A percentile compares a stretch with the other conserved stretches of the same genome.
These are phyloP conservation scores for Sinhomidia bicolor DNA, from an alignment of 2,888 invertebrate genomes.

Conservation along the genomic window DNA sequence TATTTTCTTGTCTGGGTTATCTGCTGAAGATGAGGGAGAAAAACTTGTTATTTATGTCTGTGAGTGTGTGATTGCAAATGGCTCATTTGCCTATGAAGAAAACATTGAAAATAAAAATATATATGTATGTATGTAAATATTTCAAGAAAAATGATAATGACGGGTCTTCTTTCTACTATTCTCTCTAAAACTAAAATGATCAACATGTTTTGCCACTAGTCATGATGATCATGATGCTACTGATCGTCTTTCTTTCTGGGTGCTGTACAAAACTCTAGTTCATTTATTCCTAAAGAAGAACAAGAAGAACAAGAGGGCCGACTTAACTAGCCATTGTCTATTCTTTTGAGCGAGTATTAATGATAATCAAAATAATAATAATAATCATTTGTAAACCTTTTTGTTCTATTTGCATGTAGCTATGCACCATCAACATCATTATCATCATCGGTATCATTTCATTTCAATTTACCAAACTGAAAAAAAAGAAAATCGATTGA, in stretches of 20 bases:
- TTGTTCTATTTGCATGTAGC: not conserved
- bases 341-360: not conserved
- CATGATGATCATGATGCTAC: too few species aligned
- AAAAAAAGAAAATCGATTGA: not conserved
- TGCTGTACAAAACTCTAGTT: not conserved
- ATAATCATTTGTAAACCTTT: not conserved
- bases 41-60: slow-evolving; percentile 31
- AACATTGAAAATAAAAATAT: too few species aligned
- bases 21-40: not conserved
- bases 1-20: slow-evolving; percentile 1
- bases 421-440: too few species aligned
- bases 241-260: not conserved
- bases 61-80: slow-evolving; percentile 9
- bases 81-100: not conserved
- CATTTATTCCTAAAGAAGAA: not conserved
- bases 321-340: not conserved
- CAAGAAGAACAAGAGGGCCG: not conserved
- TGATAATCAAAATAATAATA: not conserved
- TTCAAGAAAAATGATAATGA: slow-evolving; percentile 37
- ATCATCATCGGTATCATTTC: not conserved
- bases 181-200: not conserved
- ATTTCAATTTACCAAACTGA: not conserved
- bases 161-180: slow-evolving; percentile 2
- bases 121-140: too few species aligned
- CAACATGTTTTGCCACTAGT: not conserved